Percentiles rank a stretch among this genome's conserved stretches.
Evolutionary conservation across 2,888 invertebrate genomes (phyloP).

Genomic region (Lottia gigantea): DNA sequence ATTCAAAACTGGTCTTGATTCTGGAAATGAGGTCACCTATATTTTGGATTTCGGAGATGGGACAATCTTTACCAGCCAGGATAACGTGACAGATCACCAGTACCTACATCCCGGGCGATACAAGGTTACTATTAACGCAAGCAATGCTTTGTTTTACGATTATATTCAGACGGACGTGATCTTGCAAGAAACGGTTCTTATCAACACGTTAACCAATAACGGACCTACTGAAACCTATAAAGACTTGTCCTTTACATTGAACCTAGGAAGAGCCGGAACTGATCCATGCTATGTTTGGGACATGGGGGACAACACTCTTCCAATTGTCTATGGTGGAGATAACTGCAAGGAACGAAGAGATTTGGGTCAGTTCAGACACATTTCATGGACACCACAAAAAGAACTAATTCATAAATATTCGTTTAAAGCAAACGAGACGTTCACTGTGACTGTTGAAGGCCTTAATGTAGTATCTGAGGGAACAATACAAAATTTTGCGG

Average conservation of each 20-base stretch:
- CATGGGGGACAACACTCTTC: constrained; percentile 39
- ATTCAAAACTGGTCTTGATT: constrained; percentile 29
- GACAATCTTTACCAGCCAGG: constrained; percentile 18
- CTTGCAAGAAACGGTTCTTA: constrained; percentile 38
- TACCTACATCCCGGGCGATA: constrained; percentile 29
- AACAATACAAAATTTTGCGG: constrained; percentile 31
- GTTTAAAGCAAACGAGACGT: constrained; percentile 39
- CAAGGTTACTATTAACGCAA: constrained; percentile 37
- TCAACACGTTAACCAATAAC: constrained; percentile 39
- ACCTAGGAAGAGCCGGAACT: constrained; percentile 38
- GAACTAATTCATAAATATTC: constrained; percentile 33
- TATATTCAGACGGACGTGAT: constrained; percentile 19
- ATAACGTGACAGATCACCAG: constrained; percentile 24
- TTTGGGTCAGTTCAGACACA: constrained; percentile 21
- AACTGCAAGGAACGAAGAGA: constrained; percentile 25
- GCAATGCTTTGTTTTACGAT: constrained; percentile 38
- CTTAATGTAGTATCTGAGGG: constrained; percentile 40
- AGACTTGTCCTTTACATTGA: constrained; percentile 35
- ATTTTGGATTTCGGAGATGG: constrained; percentile 40
- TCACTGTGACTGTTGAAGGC: constrained; percentile 33
- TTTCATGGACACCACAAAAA: constrained; percentile 16
- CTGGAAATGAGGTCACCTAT: constrained; percentile 41
- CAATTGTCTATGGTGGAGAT: constrained; percentile 29
- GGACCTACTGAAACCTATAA: constrained; percentile 44
- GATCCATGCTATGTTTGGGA: constrained; percentile 43